Evolutionary conservation across 2,888 invertebrate genomes (phyloP), one percentile per base, ranked within the genome.

Genomic region (Agonopterix heracliana): DNA sequence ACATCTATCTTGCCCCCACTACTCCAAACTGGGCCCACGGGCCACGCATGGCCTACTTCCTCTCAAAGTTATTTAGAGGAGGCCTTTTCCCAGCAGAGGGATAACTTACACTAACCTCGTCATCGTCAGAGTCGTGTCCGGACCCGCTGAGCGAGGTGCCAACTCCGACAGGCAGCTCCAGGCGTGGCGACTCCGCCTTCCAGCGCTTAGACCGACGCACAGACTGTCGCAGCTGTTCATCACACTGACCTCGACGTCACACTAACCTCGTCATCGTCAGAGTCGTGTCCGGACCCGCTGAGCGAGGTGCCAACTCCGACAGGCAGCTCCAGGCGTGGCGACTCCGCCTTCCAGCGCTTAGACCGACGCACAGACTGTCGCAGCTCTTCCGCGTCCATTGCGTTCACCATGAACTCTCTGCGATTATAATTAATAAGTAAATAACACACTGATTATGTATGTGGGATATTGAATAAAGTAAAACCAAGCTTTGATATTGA

Each of bases 331-430:
- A 87, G 68, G 0, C 90, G 78, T 0, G 84, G 74, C 1, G 81
- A 70, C 44, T 81, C 57, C 9, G 79, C 64, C 57, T 81, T 78
- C 69, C 91, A 91, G 43, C 93, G 91, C 71, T 93, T 93, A 36
- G 91, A 89, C 34, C 93, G 90, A 1, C 94, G 86, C 66, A 93
- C 90, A 0, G 94, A 95, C 77, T 93, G 93, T 1, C 96, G 89
- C 51, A 96, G 79, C 68, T 96, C 96, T 38, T 95, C 95, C 1
- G 93, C 95, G 68, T 96, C 95, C 92, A 96, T 95, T 48, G 96
- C 96, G 69, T 94, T 96, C 41, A 96, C 95, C 67, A 94, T 95
- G 71, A 95, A 96, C 67, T 95, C 95, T 52, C 94, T 95, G 64
- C 0, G 38, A 11, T 10, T n/a, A 36, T 14, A 2, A 14, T 14